These are phyloP conservation scores for Saguinus midas DNA, from an alignment of 2,113 vertebrate species.

Conservation along the genomic window DNA sequence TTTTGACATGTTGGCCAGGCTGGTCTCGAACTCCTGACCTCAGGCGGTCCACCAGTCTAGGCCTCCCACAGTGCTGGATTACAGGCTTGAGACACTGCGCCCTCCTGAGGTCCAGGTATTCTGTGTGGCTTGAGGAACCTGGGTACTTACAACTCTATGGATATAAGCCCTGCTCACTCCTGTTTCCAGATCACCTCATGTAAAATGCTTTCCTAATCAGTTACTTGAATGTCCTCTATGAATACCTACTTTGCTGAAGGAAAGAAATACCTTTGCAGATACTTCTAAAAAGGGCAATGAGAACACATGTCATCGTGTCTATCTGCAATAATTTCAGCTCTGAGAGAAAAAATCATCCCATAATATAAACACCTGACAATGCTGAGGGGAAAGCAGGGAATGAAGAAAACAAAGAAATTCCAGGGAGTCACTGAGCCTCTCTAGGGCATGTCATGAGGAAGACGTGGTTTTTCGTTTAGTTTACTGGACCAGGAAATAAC, in stretches of 20 bases:
- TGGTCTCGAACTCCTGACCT: too few species aligned
- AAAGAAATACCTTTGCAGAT: not conserved
- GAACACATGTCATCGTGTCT: not conserved
- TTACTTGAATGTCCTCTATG: not conserved
- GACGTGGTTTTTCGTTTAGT: not conserved
- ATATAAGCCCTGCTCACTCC: not conserved
- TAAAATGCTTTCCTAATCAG: not conserved
- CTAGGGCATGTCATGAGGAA: not conserved
- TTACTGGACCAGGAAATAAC: not conserved
- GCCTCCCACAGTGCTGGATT: too few species aligned
- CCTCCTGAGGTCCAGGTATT: not conserved
- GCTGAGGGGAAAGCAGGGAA: not conserved
- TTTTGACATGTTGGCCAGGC: too few species aligned
- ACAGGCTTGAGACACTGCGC: too few species aligned
- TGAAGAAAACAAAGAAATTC: not conserved
- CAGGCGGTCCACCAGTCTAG: too few species aligned
- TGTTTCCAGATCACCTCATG: not conserved
- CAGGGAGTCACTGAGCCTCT: not conserved
- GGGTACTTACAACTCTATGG: fast-evolving
- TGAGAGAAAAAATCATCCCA: not conserved
- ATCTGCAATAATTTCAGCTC: not conserved
- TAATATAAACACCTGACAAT: too few species aligned
- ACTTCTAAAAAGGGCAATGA: not conserved
- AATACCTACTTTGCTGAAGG: not conserved
- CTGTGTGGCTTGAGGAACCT: too few species aligned